These are phyloP conservation scores for Montipora capitata DNA, from an alignment of 92 coral and sea anemone genomes.

Conservation along the genomic window DNA sequence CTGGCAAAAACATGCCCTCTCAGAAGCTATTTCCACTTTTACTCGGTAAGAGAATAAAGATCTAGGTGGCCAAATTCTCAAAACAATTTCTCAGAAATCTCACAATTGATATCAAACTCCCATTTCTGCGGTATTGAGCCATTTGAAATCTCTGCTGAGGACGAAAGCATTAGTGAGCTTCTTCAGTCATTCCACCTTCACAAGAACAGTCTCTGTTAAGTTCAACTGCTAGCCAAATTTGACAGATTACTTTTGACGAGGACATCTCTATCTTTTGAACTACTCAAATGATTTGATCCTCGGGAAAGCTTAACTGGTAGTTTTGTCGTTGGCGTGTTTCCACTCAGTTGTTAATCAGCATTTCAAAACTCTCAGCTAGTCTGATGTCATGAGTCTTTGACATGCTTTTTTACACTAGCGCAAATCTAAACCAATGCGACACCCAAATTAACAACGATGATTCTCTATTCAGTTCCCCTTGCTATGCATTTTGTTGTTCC, in stretches of 20 bases:
- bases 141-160: background rate
- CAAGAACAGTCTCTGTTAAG: background rate
- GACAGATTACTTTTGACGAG: background rate
- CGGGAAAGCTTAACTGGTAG: background rate
- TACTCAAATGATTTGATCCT: background rate
- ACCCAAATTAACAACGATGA: background rate
- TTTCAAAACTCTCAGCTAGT: background rate
- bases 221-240: background rate
- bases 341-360: background rate
- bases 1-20: background rate
- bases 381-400: background rate
- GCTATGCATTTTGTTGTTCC: too few species aligned
- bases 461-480: background rate
- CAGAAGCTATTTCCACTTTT: background rate
- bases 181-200: too few species aligned
- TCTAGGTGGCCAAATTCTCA: background rate
- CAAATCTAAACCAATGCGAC: background rate
- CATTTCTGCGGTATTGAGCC: too few species aligned
- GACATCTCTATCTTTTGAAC: background rate
- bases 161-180: background rate
- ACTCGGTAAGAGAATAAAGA: slow-evolving; percentile 12
- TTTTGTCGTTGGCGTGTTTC: background rate
- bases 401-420: background rate
- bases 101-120: background rate
- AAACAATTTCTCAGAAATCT: background rate